These are phyloP conservation scores for Drosophila lini DNA, from an alignment of 1,140 invertebrate genomes.

Conservation along the genomic window DNA sequence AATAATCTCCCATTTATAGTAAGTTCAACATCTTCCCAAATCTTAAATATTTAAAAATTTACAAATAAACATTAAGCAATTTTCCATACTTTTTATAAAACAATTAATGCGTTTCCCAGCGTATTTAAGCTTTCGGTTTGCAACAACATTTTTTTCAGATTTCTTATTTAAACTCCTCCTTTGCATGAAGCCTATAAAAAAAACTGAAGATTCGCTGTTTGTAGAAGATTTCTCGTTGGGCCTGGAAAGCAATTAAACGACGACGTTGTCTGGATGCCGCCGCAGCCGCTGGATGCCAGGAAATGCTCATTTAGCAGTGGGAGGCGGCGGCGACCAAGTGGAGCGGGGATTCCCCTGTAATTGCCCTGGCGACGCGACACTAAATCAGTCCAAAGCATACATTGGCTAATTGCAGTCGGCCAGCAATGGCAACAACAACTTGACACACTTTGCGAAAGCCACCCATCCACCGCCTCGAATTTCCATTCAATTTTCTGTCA, in stretches of 20 bases:
- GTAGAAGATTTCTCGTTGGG: slow-evolving; percentile 75
- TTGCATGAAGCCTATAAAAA: slow-evolving; percentile 57
- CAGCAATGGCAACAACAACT: slow-evolving; percentile 61
- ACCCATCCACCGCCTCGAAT: slow-evolving; percentile 47
- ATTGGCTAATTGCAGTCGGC: slow-evolving; percentile 62
- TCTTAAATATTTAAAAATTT: background rate
- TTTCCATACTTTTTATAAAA: background rate
- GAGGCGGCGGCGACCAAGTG: slow-evolving; percentile 20
- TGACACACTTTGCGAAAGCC: slow-evolving; percentile 72
- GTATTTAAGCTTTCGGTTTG: slow-evolving; percentile 9
- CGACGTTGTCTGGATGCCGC: slow-evolving; percentile 63
- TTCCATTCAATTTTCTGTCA: slow-evolving; percentile 49
- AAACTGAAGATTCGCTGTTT: slow-evolving; percentile 62
- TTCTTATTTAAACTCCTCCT: slow-evolving; percentile 35
- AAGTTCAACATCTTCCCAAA: too few species aligned
- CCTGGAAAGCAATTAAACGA: slow-evolving; percentile 82
- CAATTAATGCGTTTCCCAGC: background rate
- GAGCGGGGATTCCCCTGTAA: slow-evolving; percentile 62
- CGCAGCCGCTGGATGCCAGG: slow-evolving; percentile 82
- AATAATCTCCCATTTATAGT: too few species aligned
- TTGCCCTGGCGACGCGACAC: slow-evolving; percentile 72
- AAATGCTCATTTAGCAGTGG: slow-evolving; percentile 83
- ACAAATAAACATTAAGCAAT: background rate
- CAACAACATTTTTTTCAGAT: background rate
- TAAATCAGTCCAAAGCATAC: slow-evolving; percentile 80